These are phyloP conservation scores for Empis livida DNA, from an alignment of 2,888 invertebrate genomes.

Conservation along the genomic window DNA sequence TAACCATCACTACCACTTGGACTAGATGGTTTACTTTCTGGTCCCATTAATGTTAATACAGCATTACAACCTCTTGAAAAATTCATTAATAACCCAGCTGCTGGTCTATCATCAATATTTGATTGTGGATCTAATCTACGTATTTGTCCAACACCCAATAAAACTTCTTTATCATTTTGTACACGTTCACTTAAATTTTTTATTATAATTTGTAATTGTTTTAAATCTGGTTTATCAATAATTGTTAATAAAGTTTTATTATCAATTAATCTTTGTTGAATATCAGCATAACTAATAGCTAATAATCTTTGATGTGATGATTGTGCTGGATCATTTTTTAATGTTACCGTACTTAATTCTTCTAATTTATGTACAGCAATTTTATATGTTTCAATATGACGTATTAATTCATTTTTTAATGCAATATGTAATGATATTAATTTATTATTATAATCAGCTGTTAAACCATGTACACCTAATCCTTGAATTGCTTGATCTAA, in stretches of 20 bases:
- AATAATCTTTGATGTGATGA: slow-evolving; percentile 83
- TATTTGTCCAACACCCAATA: slow-evolving; percentile 57
- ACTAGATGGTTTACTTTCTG: slow-evolving; percentile 36
- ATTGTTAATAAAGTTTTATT: slow-evolving; percentile 81
- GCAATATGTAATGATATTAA: slow-evolving; percentile 70
- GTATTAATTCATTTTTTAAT: slow-evolving; percentile 68
- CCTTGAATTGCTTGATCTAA: slow-evolving; percentile 79
- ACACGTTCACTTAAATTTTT: slow-evolving; percentile 63
- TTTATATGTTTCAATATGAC: slow-evolving; percentile 75
- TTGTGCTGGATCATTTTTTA: slow-evolving; percentile 61
- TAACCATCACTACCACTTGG: slow-evolving; percentile 54
- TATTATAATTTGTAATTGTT: slow-evolving; percentile 57
- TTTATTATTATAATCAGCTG: slow-evolving; percentile 48
- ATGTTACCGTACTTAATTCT: slow-evolving; percentile 46
- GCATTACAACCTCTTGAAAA: slow-evolving; percentile 62
- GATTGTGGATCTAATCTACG: slow-evolving; percentile 50
- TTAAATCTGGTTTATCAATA: slow-evolving; percentile 66
- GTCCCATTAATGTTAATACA: slow-evolving; percentile 62
- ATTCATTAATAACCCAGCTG: slow-evolving; percentile 58
- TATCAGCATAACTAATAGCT: slow-evolving; percentile 70
- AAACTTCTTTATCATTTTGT: slow-evolving; percentile 80
- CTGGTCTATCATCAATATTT: slow-evolving; percentile 49
- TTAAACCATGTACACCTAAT: slow-evolving; percentile 74
- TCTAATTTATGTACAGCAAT: slow-evolving; percentile 77
- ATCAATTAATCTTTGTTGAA: slow-evolving; percentile 80